Evolutionary conservation across 2,888 invertebrate genomes (phyloP).

Genomic region (Selenia dentaria): DNA sequence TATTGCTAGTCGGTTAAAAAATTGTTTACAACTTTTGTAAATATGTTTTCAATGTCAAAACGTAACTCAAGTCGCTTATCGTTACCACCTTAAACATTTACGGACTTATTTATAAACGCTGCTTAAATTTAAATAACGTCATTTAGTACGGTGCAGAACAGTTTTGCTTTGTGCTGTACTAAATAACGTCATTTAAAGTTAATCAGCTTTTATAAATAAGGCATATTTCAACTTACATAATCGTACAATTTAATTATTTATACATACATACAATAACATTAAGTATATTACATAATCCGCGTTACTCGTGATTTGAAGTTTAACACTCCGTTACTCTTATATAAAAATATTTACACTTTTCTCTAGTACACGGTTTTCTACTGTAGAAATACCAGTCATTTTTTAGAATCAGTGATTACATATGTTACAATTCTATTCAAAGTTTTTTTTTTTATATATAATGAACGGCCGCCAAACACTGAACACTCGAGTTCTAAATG

Average conservation of each 20-base stretch:
- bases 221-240: constrained; percentile 35
- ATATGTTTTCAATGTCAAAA: constrained; percentile 3
- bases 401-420: constrained; percentile 63
- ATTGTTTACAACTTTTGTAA: constrained; percentile 1
- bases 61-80: constrained; percentile 20
- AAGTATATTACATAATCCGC: constrained; percentile 37
- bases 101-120: too few relatives aligned
- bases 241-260: constrained; percentile 38
- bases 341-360: constrained; percentile 67
- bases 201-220: too few relatives aligned
- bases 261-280: constrained; percentile 56
- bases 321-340: constrained; percentile 42
- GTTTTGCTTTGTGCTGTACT: too few relatives aligned
- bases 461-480: constrained; percentile 37
- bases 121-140: too few relatives aligned
- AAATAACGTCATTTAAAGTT: too few relatives aligned
- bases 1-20: background rate
- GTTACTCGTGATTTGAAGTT: constrained; percentile 54
- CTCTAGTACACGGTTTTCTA: constrained; percentile 48
- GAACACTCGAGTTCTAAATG: background rate
- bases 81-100: constrained; percentile 45
- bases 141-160: too few relatives aligned
- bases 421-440: constrained; percentile 58
- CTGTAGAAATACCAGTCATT: constrained; percentile 60
- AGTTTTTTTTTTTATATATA: constrained; percentile 34